Base-by-base conservation (phyloP, 2,797 vertebrate genomes). In the Sebastes diploproa region DNA sequence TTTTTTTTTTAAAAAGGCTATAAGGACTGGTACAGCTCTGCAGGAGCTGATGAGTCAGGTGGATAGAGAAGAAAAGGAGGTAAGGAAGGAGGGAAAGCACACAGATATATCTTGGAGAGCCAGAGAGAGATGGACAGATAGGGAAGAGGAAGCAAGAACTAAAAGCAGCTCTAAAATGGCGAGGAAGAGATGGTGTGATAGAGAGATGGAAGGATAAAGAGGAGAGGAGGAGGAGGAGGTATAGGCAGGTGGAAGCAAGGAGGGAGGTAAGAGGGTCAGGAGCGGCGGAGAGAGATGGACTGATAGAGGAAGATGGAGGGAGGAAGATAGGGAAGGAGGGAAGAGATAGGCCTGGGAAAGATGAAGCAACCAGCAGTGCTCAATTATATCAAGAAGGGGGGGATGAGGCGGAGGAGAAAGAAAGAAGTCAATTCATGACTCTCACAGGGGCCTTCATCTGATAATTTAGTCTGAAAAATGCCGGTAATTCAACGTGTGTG, bases 181-280 rank as follows among this genome's bases (percentile, higher is more conserved):
- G 32, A 88, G 78, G 83, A 75, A 55, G 85, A 86, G 88, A 91
- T 90, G 72, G 73, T 6, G 58, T 32, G 89, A 91, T 89, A 80
- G 74, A 55, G 73, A 73, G 85, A 89, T 76, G 1, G 79, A 36
- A 60, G 56, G 86, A 90, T 88, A 86, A 75, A 46, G 67, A 70
- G 16, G 64, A 38, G 36, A 38, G 36, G 74, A 27, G 65, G 55
- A 80, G 70, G 75, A 52, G 61, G 72, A 42, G 38, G 38, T 36
- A 36, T n/a, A 30, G 69, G 54, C 36, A 55, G 73, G 68, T 77
- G 63, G 70, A 81, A 5, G 67, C 46, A 62, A 20, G 59, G 54
- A 71, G 30, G 82, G 67, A 83, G 77, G 80, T 62, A 64, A 76
- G 65, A 68, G 78, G 78, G 80, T 79, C 59, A 64, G 30, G 62